Base-by-base conservation (phyloP, 2,797 vertebrate species). In the Helicolenus hilgendorfi region DNA sequence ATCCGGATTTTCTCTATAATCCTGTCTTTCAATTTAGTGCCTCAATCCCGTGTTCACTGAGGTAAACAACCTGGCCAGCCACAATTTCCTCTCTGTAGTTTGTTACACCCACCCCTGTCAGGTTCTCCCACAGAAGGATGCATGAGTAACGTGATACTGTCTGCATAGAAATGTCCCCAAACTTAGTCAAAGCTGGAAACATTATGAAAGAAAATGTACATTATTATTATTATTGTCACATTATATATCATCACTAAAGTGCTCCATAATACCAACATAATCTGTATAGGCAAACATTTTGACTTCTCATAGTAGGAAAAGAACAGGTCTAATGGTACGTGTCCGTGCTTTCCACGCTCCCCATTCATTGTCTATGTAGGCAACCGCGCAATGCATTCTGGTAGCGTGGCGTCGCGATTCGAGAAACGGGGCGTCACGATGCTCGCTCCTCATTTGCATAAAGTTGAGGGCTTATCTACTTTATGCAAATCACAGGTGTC, bases 1-100 rank as follows among this genome's bases (percentile, higher is more conserved):
- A 87, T 92, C 68, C 11, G 71, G 85, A 94, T 93, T 88, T 91
- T 77, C 80, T 73, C 79, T 81, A 58, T 95, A 93, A 95, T 91
- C 92, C 83, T 84, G 81, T 84, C 84, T 90, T 94, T 92, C 88
- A 89, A 91, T 94, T 88, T 89, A 70, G 73, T 65, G 49, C 53
- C 62, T 85, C 83, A 86, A 80, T 89, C 84, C 45, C 8, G 11
- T 81, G 73, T 89, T 92, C 85, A 72, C 77, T 78, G 75, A 89
- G 59, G 84, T 94, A 92, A 94, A 94, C 92, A 93, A 87, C 62
- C 31, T 76, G 49, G 20, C 35, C 71, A 75, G 73, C 55, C 33
- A 73, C 75, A 77, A 83, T 90, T 84, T 93, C 86, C 79, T 86
- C 58, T 76, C 38, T 68, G 72, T 41, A 62, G 24, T 63, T 80